A percentile compares a stretch with the other conserved stretches of the same genome.
Evolutionary conservation across 2,113 vertebrate genomes (phyloP).

Genomic region (Anolis sagrei): DNA sequence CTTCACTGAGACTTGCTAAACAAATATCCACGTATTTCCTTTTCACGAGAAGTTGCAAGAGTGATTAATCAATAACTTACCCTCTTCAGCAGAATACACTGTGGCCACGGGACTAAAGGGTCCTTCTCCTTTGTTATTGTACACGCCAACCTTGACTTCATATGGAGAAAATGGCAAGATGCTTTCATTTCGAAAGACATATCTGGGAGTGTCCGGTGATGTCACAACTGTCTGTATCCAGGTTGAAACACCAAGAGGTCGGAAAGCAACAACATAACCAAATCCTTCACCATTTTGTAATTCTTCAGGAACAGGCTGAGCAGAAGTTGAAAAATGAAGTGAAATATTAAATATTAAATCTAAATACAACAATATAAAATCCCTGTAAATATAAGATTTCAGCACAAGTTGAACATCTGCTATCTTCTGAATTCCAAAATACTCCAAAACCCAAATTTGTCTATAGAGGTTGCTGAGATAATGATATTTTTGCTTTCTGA

Average conservation of each 20-base stretch:
- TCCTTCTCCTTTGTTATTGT: conserved; percentile 93
- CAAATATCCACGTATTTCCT: not conserved
- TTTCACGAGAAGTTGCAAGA: not conserved
- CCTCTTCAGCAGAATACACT: conserved; percentile 94
- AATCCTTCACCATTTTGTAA: conserved; percentile 94
- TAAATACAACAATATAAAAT: not conserved
- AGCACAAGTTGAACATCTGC: not conserved
- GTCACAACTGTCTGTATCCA: conserved; percentile 94
- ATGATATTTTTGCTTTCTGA: too few species aligned
- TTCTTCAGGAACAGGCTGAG: conserved; percentile 92
- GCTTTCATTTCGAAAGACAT: conserved; percentile 91
- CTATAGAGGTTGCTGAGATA: too few species aligned
- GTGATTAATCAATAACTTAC: conserved; percentile 67
- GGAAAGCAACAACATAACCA: conserved; percentile 93
- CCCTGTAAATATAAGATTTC: not conserved
- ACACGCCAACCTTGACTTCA: conserved; percentile 92
- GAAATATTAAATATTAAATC: not conserved
- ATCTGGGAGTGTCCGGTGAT: conserved; percentile 81
- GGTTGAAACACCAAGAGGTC: conserved; percentile 81
- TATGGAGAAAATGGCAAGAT: conserved; percentile 90
- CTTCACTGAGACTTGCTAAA: not conserved
- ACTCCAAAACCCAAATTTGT: too few species aligned
- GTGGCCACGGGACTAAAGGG: conserved; percentile 89
- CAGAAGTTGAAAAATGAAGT: not conserved
- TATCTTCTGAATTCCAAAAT: too few species aligned